Base-by-base conservation (phyloP, 2,888 invertebrate species). In the Frankliniella intonsa region DNA sequence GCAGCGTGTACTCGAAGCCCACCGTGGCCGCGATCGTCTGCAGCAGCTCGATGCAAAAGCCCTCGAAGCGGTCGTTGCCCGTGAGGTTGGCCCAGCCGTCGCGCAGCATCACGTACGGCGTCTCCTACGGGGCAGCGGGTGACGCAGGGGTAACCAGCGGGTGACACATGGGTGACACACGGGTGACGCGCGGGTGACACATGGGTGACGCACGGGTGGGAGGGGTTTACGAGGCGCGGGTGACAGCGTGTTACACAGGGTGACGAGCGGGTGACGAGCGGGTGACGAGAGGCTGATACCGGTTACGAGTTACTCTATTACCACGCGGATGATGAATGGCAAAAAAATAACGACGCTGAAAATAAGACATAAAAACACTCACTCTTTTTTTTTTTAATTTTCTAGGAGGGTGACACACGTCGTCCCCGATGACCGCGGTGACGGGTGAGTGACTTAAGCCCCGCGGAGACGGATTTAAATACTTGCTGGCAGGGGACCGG, bases 31-130 rank as follows among this genome's bases (percentile, higher is more conserved):
- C 91, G 85, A 93, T 91, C 86, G 90, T 90, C 87, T 90, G 90
- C 85, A 93, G 89, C 85, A 94, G 88, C 88, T 94, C 93, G 86
- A 93, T 92, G 88, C 93, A 93, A 89, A 93, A 93, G 84, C 94
- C 94, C 87, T 93, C 92, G 88, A 91, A 93, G 84, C 91, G 90
- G 83, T 90, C 90, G 87, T 93, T 92, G 81, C 91, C 92, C 83
- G 89, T 90, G 85, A 90, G 88, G 87, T 90, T 90, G 84, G 88
- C 88, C 22, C 86, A 85, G 82, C 86, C 87, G 85, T 86, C 87
- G 84, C 88, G 88, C 85, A 89, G 86, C 90, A 90, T 90, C 86
- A 91, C 90, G 87, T 91, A 91, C 82, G 91, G 91, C 85, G 88
- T 89, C 86, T 90, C 90, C 91, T 91, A 87, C 83, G 38, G 38